phyloP scores from a whole-genome alignment of 2,888 invertebrate genomes.

The Ormyrus labotus region DNA sequence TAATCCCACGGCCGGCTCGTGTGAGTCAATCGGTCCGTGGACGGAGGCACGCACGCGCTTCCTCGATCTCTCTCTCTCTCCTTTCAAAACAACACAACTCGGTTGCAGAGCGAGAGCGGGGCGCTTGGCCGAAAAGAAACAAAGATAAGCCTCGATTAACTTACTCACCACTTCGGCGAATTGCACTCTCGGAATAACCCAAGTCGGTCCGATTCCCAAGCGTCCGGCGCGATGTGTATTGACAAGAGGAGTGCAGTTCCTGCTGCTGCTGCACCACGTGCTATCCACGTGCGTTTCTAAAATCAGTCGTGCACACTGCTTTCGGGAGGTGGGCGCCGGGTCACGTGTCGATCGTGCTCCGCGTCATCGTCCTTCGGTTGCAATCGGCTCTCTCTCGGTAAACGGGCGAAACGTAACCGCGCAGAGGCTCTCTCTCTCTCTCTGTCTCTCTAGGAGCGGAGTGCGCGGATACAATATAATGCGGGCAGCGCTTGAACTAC shows the following conservation, averaged over 20 bases:
- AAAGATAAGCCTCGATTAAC: conserved; percentile 3
- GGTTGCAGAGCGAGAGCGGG: too few relatives aligned
- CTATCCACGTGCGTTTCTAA: too few relatives aligned
- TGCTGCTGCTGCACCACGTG: too few relatives aligned
- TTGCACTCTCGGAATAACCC: neutral
- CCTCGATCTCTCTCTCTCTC: neutral
- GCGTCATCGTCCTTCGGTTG: conserved; percentile 15
- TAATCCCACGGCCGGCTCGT: neutral
- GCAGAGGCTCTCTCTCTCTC: too few relatives aligned
- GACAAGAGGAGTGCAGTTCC: neutral
- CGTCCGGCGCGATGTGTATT: neutral
- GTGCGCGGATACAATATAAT: conserved; percentile 27
- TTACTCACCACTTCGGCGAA: neutral
- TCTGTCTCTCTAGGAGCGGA: neutral
- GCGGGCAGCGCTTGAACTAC: too few relatives aligned
- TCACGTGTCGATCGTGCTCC: conserved; percentile 24
- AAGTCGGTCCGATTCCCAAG: neutral
- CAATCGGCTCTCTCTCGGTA: neutral
- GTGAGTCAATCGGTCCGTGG: conserved; percentile 20
- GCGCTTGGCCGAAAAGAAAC: conserved; percentile 3
- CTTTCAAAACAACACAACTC: neutral
- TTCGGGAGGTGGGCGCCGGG: neutral
- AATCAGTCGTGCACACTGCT: too few relatives aligned
- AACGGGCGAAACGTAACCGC: neutral
- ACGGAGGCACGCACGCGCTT: neutral